These are phyloP conservation scores for Sinosuthora webbiana DNA, from an alignment of 2,113 vertebrate species.

Conservation along the genomic window DNA sequence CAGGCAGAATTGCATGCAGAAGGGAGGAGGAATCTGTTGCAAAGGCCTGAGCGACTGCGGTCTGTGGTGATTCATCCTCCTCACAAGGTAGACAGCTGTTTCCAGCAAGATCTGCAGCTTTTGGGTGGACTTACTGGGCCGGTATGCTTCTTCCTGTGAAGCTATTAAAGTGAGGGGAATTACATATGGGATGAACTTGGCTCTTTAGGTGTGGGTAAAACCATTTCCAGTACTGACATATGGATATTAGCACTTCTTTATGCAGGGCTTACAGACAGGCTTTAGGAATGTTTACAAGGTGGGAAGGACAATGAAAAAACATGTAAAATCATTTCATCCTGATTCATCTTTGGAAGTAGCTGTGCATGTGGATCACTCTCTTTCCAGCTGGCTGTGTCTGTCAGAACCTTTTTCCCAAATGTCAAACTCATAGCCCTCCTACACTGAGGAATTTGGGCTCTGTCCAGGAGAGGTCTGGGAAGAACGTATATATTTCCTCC, in stretches of 20 bases:
- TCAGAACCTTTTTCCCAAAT: slow-evolving; percentile 4
- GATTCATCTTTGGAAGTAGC: slow-evolving; percentile 37
- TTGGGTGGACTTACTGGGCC: background rate
- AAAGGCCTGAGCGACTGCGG: background rate
- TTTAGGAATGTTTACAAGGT: slow-evolving; percentile 60
- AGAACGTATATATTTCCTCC: background rate
- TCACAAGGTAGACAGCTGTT: slow-evolving; percentile 47
- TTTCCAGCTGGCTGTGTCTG: slow-evolving; percentile 3
- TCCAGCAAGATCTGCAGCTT: background rate
- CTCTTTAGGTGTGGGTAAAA: slow-evolving; percentile 49
- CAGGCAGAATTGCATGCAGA: background rate
- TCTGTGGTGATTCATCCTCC: background rate
- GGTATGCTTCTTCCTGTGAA: background rate
- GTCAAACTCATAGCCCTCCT: slow-evolving; percentile 14
- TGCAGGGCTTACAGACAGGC: slow-evolving; percentile 41
- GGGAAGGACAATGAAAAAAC: slow-evolving; percentile 53
- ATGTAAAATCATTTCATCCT: slow-evolving; percentile 49
- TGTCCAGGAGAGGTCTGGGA: background rate
- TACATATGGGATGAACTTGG: slow-evolving; percentile 37
- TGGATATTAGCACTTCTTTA: slow-evolving; percentile 59
- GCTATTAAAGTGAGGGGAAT: slow-evolving; percentile 12
- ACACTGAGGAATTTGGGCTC: background rate
- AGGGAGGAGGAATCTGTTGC: background rate
- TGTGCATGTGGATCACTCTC: background rate
- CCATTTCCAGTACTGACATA: slow-evolving; percentile 57